phyloP scores from a whole-genome alignment of 2,888 invertebrate species.

The Eumerus sabulonum region DNA sequence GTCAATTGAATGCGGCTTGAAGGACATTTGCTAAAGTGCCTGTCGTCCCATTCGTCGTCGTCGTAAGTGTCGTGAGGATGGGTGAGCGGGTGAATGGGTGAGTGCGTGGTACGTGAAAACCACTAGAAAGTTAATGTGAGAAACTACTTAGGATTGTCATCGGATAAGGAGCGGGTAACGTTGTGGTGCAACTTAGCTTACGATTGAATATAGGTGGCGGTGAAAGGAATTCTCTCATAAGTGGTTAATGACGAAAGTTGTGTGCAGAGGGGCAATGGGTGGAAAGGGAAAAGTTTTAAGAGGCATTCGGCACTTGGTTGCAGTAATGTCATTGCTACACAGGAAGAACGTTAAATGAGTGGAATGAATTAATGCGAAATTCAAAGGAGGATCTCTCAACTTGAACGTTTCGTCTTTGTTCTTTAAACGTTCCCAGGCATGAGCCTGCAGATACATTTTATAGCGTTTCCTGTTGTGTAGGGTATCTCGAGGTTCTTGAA shows the following conservation, averaged over 20 bases:
- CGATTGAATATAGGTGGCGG: background rate
- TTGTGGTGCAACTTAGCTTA: background rate
- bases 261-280: background rate
- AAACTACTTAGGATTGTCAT: constrained; percentile 13
- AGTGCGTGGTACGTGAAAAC: constrained; percentile 5
- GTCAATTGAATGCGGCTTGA: background rate
- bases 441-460: no score
- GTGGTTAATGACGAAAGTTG: background rate
- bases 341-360: no score
- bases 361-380: no score
- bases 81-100: background rate
- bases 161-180: background rate
- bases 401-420: no score
- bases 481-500: no score
- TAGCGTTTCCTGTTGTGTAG: no score
- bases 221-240: background rate
- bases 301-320: background rate
- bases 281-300: background rate
- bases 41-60: background rate
- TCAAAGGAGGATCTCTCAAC: no score
- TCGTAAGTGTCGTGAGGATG: background rate
- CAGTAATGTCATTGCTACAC: background rate
- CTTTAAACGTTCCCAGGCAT: no score
- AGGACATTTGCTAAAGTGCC: constrained; percentile 8
- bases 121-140: constrained; percentile 27